Conservation (phyloP, 64 coral and sea anemone species). For the Pachyseris speciosa region DNA sequence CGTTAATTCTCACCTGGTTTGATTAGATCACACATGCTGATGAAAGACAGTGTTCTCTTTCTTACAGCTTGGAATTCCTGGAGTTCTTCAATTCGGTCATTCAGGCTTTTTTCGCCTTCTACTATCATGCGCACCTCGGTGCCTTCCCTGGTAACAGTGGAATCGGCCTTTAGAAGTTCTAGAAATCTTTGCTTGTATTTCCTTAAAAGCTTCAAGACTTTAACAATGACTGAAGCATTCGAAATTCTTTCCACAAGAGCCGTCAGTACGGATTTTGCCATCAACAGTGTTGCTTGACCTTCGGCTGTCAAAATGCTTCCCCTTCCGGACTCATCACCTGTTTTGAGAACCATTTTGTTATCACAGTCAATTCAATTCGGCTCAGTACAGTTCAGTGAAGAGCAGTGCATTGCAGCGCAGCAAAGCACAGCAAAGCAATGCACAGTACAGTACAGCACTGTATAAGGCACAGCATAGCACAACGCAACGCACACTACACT, state of each 20-base stretch:
- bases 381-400: too few species aligned
- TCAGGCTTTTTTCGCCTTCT: background rate
- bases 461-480: too few species aligned
- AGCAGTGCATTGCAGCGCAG: too few species aligned
- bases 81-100: background rate
- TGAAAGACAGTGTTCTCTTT: background rate
- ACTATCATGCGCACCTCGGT: background rate
- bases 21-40: conserved; percentile 5
- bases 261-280: conserved; percentile 10
- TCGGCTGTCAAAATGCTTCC: conserved; percentile 12
- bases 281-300: conserved; percentile 1
- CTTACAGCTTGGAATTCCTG: background rate
- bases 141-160: background rate
- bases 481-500: too few species aligned
- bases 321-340: conserved; percentile 21
- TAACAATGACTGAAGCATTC: background rate
- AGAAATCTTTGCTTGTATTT: background rate
- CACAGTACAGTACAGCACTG: too few species aligned
- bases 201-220: background rate
- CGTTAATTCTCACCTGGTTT: background rate
- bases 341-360: background rate
- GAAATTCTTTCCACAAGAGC: background rate
- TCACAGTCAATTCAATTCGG: background rate
- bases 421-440: too few species aligned
- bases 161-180: background rate